Evolutionary conservation across 35 echinoderm and acorn worm genomes (phyloP).

Genomic region (Ophioderma brevispina): DNA sequence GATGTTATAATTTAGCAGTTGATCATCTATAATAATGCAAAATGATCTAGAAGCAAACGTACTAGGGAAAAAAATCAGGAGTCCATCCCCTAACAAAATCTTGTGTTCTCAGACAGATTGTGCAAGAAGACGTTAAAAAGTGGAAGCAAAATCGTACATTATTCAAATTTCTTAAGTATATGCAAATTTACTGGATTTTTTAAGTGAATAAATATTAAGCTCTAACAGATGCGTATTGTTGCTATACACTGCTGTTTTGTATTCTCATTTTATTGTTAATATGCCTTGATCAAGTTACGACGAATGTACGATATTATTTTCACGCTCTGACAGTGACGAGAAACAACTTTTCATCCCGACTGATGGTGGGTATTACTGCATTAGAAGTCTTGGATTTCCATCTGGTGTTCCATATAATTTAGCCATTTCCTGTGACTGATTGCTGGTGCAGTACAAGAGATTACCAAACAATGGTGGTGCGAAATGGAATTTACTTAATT

Average conservation of each 20-base stretch:
- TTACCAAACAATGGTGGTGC: not conserved
- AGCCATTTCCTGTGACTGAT: conserved; percentile 3
- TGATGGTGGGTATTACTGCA: not conserved
- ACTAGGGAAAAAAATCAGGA: not conserved
- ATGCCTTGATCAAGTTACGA: too few species aligned
- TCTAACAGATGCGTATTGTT: too few species aligned
- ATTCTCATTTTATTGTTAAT: too few species aligned
- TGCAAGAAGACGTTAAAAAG: too few species aligned
- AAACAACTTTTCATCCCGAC: not conserved
- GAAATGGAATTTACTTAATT: not conserved
- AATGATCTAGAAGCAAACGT: too few species aligned
- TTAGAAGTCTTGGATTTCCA: not conserved
- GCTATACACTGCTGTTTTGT: too few species aligned
- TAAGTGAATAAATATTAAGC: too few species aligned
- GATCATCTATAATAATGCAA: too few species aligned
- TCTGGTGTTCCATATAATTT: not conserved
- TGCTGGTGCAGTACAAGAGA: not conserved
- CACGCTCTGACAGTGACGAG: not conserved
- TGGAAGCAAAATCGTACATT: too few species aligned
- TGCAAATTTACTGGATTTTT: too few species aligned
- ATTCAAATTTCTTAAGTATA: too few species aligned
- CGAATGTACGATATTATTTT: not conserved
- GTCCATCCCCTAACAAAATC: not conserved
- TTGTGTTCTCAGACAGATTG: not conserved
- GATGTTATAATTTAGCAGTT: too few species aligned